Base-by-base conservation (phyloP, 1,140 invertebrate genomes). In the Drosophila lacteicornis region DNA sequence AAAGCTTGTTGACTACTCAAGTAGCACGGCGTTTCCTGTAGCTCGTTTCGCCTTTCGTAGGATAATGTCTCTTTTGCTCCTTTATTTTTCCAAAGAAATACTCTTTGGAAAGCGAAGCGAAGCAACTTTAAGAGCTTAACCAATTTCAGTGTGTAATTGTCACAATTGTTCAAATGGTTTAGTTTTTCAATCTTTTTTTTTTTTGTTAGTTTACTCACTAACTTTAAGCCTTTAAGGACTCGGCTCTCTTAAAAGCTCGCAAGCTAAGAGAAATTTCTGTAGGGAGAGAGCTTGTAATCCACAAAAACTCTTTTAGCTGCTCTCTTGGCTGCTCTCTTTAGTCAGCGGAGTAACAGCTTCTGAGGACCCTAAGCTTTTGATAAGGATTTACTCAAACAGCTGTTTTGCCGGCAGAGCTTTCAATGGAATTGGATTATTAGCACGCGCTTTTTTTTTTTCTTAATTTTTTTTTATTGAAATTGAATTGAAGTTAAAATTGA, bases 1-100 rank as follows among this genome's bases (percentile, higher is more conserved):
- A 88, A 85, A 90, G 85, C 85, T 90, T 85, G 86, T 75, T 79
- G 77, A 80, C 84, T 80, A 51, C 84, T 88, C 80, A 84, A 81
- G 85, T 90, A 79, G 79, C 79, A 80, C 68, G 76, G 75, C 19
- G 53, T 13, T 25, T 80, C 90, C 63, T 75, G 75, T 73, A 63
- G 51, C 71, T 53, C 46, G 68, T 60, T 65, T 57, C 45, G 9
- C 12, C 57, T 68, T 42, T 47, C 22, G 45, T 40, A 38, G 38
- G 51, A 47, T 27, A 15, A 40, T 45, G 30, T 40, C 36, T 67
- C 36, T 47, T 70, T 55, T 22, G 4, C 7, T 30, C 11, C 4
- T 47, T 7, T 58, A 36, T 43, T 36, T 40, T 42, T 38, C 63
- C 46, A 47, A 36, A 11, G 19, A 50, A 47, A 46, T 66, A 38